Evolutionary conservation across 1,140 invertebrate genomes (phyloP).

Genomic region (Colletes gigas): DNA sequence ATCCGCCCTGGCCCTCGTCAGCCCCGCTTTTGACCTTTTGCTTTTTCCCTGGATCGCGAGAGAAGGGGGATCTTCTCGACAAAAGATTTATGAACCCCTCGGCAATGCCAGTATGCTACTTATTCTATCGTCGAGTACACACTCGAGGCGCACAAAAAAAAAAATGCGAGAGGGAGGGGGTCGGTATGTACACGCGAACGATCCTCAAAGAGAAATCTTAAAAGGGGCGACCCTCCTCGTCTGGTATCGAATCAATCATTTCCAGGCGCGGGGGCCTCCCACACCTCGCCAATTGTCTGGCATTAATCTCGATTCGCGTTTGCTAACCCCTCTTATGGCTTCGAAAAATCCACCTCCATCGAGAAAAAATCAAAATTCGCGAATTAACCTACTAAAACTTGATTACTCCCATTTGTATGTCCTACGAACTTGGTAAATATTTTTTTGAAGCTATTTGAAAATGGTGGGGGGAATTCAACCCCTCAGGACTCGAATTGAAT

Average conservation of each 20-base stretch:
- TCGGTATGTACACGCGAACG: slow-evolving; percentile 55
- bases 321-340: not conserved
- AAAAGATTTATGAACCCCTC: slow-evolving; percentile 74
- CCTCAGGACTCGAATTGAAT: no score
- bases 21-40: slow-evolving; percentile 70
- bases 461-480: no score
- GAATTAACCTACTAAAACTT: no score
- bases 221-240: slow-evolving; percentile 23
- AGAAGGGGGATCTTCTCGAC: slow-evolving; percentile 66
- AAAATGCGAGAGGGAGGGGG: slow-evolving; percentile 44
- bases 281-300: slow-evolving; percentile 24
- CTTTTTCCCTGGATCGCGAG: slow-evolving; percentile 63
- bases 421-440: no score
- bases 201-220: slow-evolving; percentile 59
- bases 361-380: no score
- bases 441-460: no score
- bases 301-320: slow-evolving; percentile 13
- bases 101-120: slow-evolving; percentile 69
- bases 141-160: slow-evolving; percentile 70
- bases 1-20: no score
- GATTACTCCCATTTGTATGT: no score
- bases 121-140: slow-evolving; percentile 70
- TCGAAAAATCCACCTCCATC: no score
- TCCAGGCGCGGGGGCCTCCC: slow-evolving; percentile 10
- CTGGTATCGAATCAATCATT: slow-evolving; percentile 56